These are phyloP conservation scores for Mycalesis mineus DNA, from an alignment of 2,888 invertebrate genomes.

Conservation along the genomic window DNA sequence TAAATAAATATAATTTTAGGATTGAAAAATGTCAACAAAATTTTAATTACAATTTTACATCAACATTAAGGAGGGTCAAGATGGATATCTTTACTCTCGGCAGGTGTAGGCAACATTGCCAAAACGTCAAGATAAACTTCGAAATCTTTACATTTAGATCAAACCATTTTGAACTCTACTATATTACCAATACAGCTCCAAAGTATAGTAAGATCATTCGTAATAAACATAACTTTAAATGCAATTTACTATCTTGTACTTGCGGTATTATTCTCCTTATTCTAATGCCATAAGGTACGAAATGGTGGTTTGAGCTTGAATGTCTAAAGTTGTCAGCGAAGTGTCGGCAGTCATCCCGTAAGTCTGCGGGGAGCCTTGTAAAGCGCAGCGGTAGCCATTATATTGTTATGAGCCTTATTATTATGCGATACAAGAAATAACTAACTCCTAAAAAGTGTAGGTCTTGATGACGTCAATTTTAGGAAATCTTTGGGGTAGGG, in stretches of 20 bases:
- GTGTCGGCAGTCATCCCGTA: slow-evolving; percentile 12
- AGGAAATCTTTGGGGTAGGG: not conserved
- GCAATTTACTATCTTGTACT: not conserved
- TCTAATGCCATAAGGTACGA: not conserved
- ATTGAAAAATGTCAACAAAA: too few species aligned
- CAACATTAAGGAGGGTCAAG: not conserved
- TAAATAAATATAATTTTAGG: too few species aligned
- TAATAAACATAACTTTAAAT: not conserved
- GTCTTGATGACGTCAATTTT: not conserved
- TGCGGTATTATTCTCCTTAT: not conserved
- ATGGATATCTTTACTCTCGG: not conserved
- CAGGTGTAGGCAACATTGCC: not conserved
- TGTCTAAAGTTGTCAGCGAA: not conserved
- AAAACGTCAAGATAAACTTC: not conserved
- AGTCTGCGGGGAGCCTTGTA: slow-evolving; percentile 18
- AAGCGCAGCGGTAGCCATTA: slow-evolving; percentile 15
- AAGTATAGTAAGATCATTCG: not conserved
- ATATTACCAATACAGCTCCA: not conserved
- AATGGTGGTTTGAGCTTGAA: not conserved
- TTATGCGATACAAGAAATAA: not conserved
- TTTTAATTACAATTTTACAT: not conserved
- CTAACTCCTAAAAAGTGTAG: not conserved
- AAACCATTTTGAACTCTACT: not conserved
- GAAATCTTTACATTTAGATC: not conserved
- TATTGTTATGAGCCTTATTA: slow-evolving; percentile 4